Conservation (phyloP, 23 tunicate genomes). For the Clavelina lepadiformis region DNA sequence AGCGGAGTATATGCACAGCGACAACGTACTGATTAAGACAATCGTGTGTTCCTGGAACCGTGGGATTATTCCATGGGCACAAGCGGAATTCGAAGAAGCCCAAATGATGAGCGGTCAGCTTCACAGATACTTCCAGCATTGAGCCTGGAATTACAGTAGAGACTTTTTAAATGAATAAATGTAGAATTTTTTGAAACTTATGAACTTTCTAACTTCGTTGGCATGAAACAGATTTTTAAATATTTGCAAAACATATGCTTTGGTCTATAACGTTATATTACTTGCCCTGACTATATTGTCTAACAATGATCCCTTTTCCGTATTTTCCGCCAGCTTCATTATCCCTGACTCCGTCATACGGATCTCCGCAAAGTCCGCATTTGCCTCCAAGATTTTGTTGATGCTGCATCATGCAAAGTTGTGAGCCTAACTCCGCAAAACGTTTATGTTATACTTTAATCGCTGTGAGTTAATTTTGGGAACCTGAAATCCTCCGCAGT, state of each 20-base stretch:
- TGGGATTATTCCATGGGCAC: constrained; percentile 51
- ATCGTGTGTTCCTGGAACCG: constrained; percentile 41
- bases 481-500: constrained; percentile 74
- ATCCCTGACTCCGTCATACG: constrained; percentile 38
- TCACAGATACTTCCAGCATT: constrained; percentile 26
- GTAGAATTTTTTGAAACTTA: background rate
- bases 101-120: constrained; percentile 72
- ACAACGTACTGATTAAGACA: constrained; percentile 60
- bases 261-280: background rate
- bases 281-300: constrained; percentile 42
- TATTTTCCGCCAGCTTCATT: constrained; percentile 75
- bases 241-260: background rate
- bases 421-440: background rate
- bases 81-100: constrained; percentile 73
- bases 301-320: constrained; percentile 60
- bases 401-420: constrained; percentile 14
- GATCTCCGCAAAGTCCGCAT: constrained; percentile 86
- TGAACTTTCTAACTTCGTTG: background rate
- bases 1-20: too few relatives aligned
- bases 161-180: background rate
- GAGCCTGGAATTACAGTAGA: constrained; percentile 23
- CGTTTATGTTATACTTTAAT: too few relatives aligned
- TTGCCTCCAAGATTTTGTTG: constrained; percentile 40
- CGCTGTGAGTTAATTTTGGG: too few relatives aligned
- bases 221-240: background rate